phyloP scores from a whole-genome alignment of 2,113 vertebrate species.

The Oreotrochilus melanogaster region DNA sequence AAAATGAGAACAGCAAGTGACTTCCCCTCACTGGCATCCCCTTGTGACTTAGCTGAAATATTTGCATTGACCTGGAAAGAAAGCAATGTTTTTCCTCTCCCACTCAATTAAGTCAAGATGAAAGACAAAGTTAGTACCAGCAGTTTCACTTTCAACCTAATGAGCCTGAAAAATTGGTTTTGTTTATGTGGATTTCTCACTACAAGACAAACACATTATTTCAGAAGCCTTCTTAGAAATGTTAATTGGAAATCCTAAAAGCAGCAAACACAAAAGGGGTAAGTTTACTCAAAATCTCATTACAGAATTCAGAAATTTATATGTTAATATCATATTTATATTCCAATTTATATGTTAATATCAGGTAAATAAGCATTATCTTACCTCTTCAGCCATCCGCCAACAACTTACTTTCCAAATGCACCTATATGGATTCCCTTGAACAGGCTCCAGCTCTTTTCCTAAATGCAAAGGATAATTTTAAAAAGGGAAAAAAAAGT shows the following conservation, averaged over 20 bases:
- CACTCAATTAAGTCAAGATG: not conserved
- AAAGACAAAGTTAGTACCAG: not conserved
- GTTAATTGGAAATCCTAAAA: not conserved
- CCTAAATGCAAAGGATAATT: constrained; percentile 66
- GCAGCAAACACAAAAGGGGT: not conserved
- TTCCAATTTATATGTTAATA: not conserved
- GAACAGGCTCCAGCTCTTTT: constrained; percentile 85
- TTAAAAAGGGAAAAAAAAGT: not conserved
- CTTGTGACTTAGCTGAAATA: not conserved
- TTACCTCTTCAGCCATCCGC: constrained; percentile 97
- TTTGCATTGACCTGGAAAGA: not conserved
- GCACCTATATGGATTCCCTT: constrained; percentile 94
- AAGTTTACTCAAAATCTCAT: not conserved
- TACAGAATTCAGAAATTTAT: not conserved
- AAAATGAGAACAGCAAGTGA: not conserved
- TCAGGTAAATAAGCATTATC: not conserved
- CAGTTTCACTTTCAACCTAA: not conserved
- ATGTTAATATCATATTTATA: not conserved
- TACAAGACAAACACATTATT: not conserved
- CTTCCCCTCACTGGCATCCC: not conserved
- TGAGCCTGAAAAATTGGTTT: not conserved
- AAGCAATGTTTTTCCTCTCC: not conserved
- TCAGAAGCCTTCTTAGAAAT: not conserved
- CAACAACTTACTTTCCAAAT: constrained; percentile 98
- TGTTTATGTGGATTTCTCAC: not conserved